Evolutionary conservation across 2,888 invertebrate species (phyloP).

Genomic region (Trichopria drosophilae): DNA sequence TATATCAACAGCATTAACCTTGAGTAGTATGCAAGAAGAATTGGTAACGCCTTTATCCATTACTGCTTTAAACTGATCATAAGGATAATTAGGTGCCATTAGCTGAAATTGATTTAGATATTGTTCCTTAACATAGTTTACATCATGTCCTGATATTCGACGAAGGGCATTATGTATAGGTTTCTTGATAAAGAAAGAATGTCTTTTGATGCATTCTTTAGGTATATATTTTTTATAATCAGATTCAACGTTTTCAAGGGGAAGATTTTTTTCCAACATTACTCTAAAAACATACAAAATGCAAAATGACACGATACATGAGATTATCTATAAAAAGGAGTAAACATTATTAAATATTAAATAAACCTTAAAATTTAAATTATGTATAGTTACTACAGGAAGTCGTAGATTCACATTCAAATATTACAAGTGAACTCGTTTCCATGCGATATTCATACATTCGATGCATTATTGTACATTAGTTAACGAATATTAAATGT

Average conservation of each 20-base stretch:
- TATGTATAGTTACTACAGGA: no score
- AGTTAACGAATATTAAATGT: no score
- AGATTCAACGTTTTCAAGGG: conserved; percentile 70
- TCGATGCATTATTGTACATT: no score
- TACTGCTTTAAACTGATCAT: conserved; percentile 73
- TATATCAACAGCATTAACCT: conserved; percentile 55
- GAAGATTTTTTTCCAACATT: conserved; percentile 73
- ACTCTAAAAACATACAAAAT: conserved; percentile 63
- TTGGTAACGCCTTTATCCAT: conserved; percentile 64
- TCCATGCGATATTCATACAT: no score
- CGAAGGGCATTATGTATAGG: conserved; percentile 71
- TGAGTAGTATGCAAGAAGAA: conserved; percentile 73
- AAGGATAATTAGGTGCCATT: conserved; percentile 81
- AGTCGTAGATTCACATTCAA: no score
- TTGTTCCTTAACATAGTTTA: conserved; percentile 73
- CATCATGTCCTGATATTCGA: conserved; percentile 66
- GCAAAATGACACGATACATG: neutral
- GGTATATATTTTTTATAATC: conserved; percentile 85
- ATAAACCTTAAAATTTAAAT: no score
- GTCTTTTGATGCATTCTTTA: conserved; percentile 73
- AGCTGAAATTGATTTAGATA: conserved; percentile 79
- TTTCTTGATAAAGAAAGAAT: conserved; percentile 75
- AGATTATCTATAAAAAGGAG: no score
- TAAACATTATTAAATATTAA: no score
- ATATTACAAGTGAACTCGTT: no score